Evolutionary conservation across 2,113 vertebrate genomes (phyloP).

Genomic region (Mesoclemmys tuberculata): DNA sequence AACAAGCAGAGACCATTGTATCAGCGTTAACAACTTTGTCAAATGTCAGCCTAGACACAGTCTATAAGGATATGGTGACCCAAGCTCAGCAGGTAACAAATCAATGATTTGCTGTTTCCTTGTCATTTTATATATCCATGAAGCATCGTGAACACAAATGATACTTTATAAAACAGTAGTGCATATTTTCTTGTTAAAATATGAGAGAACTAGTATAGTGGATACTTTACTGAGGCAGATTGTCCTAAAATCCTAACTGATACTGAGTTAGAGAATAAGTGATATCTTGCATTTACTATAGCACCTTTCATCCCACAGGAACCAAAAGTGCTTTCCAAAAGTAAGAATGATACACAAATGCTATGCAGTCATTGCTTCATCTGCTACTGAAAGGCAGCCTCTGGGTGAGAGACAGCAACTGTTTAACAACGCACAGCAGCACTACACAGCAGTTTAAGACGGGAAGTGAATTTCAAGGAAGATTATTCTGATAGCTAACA

Average conservation of each 20-base stretch:
- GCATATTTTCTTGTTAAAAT: rapidly evolving
- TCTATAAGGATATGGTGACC: slow-evolving; percentile 98
- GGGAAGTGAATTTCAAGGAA: background rate
- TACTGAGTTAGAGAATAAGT: background rate
- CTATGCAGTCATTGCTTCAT: background rate
- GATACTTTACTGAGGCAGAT: background rate
- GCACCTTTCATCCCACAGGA: background rate
- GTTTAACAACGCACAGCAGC: background rate
- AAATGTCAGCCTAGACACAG: slow-evolving; percentile 89
- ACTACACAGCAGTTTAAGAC: background rate
- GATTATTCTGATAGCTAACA: background rate
- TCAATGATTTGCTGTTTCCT: rapidly evolving
- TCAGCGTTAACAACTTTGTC: slow-evolving; percentile 86
- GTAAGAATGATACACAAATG: rapidly evolving
- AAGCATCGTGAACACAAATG: background rate
- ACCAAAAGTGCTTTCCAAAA: background rate
- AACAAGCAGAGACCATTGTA: slow-evolving; percentile 90
- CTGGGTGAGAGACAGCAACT: too few species aligned
- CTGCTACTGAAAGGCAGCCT: background rate
- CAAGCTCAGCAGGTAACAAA: slow-evolving; percentile 91
- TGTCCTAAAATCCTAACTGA: background rate
- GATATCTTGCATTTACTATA: background rate
- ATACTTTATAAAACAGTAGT: too few species aligned
- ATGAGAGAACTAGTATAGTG: background rate
- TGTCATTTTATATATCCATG: background rate